Evolutionary conservation across 1,140 invertebrate species (phyloP), one percentile per base, ranked within the genome.

Genomic region (Onthophagus taurus): DNA sequence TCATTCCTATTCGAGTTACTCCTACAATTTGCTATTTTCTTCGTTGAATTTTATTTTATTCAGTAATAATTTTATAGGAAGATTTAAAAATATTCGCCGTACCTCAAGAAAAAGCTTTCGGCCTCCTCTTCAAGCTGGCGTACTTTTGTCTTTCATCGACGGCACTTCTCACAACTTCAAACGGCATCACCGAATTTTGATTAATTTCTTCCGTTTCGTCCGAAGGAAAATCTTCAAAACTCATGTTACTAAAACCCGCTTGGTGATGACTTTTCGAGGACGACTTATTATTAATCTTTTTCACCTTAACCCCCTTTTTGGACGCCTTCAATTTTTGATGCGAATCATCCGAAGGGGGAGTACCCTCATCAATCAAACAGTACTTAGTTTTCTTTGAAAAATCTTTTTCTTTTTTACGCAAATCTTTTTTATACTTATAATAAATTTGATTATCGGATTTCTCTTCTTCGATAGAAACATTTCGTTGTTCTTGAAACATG

Each of bases 171-270:
- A 81, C 68, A 2, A 82, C 79, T 52, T 83, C 80, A 49, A 80
- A 81, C 2, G 76, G 75, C 18, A 72, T 65, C n/a, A 71, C 50
- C 23, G 50, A 51, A 16, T 45, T 57, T 1, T 54, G 37, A 7
- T 59, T 54, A 39, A 55, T 60, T 20, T 71, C 66, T 12, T 65
- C 59, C n/a, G n/a, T n/a, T 42, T 83, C 78, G 48, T 83, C 81
- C 14, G 78, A 79, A 1, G 78, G 77, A 52, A 82, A 81, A 60
- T 85, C 82, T 60, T 85, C 82, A 51, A 85, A 85, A 53, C 81
- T 85, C 78, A 85, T 80, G 53, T 85, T 85, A 50, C 77, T 81
- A 48, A 85, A 83, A 3, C 81, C 81, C 2, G 69, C 69, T 26
- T 71, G 66, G n/a, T n/a, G n/a, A n/a, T n/a, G n/a, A n/a, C n/a